Conservation (phyloP, 1,140 invertebrate species). For the Pseudobourletiella spinata region DNA sequence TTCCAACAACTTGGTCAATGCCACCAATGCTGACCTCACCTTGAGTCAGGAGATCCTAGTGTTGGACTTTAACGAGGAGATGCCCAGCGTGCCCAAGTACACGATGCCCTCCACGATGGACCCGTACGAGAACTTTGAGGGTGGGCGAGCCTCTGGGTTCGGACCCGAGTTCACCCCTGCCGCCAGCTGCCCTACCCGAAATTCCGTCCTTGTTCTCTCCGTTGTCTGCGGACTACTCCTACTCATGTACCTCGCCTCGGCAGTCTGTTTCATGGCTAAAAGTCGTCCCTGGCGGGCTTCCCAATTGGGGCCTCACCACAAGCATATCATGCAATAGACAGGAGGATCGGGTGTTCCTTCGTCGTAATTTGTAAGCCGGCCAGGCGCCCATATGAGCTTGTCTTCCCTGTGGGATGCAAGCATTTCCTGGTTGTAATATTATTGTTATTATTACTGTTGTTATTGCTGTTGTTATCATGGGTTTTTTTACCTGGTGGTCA, state of each 20-base stretch:
- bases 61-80: conserved; percentile 42
- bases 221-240: conserved; percentile 81
- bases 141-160: conserved; percentile 38
- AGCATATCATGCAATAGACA: conserved; percentile 34
- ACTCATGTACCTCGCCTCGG: conserved; percentile 57
- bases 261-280: conserved; percentile 39
- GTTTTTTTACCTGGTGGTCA: too few relatives aligned
- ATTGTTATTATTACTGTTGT: too few relatives aligned
- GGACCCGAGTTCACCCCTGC: conserved; percentile 67
- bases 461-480: too few relatives aligned
- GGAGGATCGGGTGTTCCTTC: too few relatives aligned
- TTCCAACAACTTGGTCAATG: conserved; percentile 47
- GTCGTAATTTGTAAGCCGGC: too few relatives aligned
- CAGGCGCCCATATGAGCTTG: too few relatives aligned
- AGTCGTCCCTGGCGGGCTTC: conserved; percentile 34
- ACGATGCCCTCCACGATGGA: background rate
- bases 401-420: too few relatives aligned
- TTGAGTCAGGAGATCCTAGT: conserved; percentile 88
- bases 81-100: conserved; percentile 28
- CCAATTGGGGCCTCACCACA: conserved; percentile 30
- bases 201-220: conserved; percentile 73
- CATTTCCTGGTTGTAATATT: too few relatives aligned
- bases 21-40: conserved; percentile 65
- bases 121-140: background rate
- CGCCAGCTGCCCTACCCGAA: conserved; percentile 72